These are phyloP conservation scores for Platyrinchus mystaceus DNA, from an alignment of 2,797 vertebrate genomes.

Conservation along the genomic window DNA sequence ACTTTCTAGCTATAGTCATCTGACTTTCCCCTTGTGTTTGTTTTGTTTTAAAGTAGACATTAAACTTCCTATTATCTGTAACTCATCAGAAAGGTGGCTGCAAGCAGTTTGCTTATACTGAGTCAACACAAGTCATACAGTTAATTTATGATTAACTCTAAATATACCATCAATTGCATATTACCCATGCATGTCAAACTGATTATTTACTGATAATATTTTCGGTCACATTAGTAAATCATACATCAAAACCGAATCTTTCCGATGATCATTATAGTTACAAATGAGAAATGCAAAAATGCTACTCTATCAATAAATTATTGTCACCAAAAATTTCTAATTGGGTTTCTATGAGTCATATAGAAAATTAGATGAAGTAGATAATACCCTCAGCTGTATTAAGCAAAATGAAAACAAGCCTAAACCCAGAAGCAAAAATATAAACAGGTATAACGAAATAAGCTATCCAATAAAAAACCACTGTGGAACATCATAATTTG, in stretches of 20 bases:
- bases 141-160: constrained; percentile 29
- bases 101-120: not conserved
- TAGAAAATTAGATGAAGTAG: not conserved
- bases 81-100: not conserved
- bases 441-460: not conserved
- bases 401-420: not conserved
- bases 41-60: no score
- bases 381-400: not conserved
- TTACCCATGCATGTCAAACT: not conserved
- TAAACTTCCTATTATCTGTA: not conserved
- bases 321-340: not conserved
- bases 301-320: not conserved
- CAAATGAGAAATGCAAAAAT: not conserved
- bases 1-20: not conserved
- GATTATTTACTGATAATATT: not conserved
- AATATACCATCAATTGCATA: not conserved
- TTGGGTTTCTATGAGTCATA: not conserved
- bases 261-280: not conserved
- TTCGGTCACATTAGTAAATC: not conserved
- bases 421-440: not conserved
- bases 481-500: not conserved
- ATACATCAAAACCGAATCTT: not conserved
- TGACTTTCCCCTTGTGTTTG: accelerated
- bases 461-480: not conserved
- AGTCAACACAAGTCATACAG: not conserved